phyloP scores from a whole-genome alignment of 1,140 invertebrate species.

The Leptopilina boulardi region DNA sequence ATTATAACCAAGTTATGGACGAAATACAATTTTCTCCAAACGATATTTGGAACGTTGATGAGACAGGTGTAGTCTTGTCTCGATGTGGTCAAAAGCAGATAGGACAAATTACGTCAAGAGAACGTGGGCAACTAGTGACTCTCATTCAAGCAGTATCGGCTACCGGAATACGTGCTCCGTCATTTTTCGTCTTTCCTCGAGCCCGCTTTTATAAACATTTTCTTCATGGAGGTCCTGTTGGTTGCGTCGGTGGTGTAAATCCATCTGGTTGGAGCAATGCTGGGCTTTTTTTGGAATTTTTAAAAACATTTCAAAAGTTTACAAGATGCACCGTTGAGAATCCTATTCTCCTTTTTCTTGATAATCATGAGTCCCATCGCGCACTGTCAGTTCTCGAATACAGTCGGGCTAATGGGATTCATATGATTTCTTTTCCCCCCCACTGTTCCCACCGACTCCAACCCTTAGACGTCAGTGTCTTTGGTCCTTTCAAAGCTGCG shows the following conservation, averaged over 20 bases:
- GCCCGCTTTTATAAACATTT: not conserved
- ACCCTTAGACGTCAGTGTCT: not conserved
- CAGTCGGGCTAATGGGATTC: slow-evolving; percentile 51
- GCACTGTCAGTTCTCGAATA: slow-evolving; percentile 40
- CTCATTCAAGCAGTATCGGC: not conserved
- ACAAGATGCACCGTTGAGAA: not conserved
- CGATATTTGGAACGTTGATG: not conserved
- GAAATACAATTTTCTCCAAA: not conserved
- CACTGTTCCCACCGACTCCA: not conserved
- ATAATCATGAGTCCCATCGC: slow-evolving; percentile 35
- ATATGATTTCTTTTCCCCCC: not conserved
- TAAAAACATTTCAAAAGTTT: slow-evolving; percentile 8
- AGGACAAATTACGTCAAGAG: not conserved
- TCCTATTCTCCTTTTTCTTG: slow-evolving; percentile 30
- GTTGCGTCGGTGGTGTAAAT: not conserved
- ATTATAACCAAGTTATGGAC: not conserved
- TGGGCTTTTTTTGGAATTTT: not conserved
- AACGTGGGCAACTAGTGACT: not conserved
- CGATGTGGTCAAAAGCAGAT: not conserved
- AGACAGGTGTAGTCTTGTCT: not conserved
- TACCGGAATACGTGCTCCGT: not conserved
- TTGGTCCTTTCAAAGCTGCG: not conserved
- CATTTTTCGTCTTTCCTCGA: slow-evolving; percentile 13
- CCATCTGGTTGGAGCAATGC: not conserved
- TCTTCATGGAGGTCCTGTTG: not conserved